Base-by-base conservation (phyloP, 2,113 vertebrate genomes). In the Pao palembangensis region DNA sequence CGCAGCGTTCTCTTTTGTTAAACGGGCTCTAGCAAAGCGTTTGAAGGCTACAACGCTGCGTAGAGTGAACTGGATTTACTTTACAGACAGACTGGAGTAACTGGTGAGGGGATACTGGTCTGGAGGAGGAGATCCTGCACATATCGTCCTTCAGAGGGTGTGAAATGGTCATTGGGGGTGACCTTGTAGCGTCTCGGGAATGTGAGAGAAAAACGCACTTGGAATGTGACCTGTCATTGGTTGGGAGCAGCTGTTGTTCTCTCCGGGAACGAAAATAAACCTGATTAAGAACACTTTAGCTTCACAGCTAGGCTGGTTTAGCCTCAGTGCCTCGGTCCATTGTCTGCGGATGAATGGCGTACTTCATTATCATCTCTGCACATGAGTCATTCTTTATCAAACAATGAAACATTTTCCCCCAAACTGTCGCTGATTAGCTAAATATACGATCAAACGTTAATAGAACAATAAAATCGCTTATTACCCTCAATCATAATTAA, bases 401-500 rank as follows among this genome's bases (percentile, higher is more conserved):
- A 25, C 10, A 18, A 41, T 8, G 4, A 2, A 16, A 5, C 38
- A 10, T 51, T 41, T 51, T 34, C n/a, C 25, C 3, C 34, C 21
- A n/a, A 41, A 12, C 17, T 46, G 44, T 5, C 44, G 15, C 15
- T 49, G 17, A 21, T 52, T 7, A 28, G 8, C 43, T 51, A 11
- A 55, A 38, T 62, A 31, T 52, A 34, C 46, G 48, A 52, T 56
- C 60, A 59, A 56, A 41, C 31, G 6, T 31, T 51, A 53, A 63
- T 17, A 21, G 18, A n/a, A 34, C 20, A n/a, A 44, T 4, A 15
- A 21, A 28, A 19, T 48, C 14, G 61, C 55, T 69, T 1, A 23
- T 51, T 52, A 25, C 16, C 59, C 16, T 48, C 21, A 13, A 55
- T 79, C 59, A 8, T 63, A 61, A 80, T 72, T 28, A 77, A 71